Conservation (phyloP, 2,113 vertebrate species). For the Bungarus multicinctus region DNA sequence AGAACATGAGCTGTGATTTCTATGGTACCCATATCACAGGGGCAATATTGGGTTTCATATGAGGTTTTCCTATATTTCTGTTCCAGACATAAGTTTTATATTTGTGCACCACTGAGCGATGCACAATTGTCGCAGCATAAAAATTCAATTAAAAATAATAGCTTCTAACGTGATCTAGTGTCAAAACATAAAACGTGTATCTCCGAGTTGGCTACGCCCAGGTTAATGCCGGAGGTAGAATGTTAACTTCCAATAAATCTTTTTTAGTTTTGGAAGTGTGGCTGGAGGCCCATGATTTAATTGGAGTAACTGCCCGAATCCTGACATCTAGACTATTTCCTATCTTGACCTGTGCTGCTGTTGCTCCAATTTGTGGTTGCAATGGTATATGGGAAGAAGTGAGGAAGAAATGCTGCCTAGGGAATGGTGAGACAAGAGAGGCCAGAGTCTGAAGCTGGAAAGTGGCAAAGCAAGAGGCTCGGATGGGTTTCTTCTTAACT, state of each 20-base stretch:
- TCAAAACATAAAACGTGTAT: no score
- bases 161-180: background rate
- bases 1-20: background rate
- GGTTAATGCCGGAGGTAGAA: no score
- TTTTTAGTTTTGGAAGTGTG: no score
- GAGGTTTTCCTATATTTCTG: background rate
- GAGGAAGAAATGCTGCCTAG: background rate
- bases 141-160: background rate
- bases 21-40: background rate
- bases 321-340: no score
- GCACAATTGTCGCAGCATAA: background rate
- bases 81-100: background rate
- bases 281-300: no score
- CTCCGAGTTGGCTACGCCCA: no score
- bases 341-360: background rate
- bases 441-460: background rate
- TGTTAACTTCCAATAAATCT: no score
- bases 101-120: background rate
- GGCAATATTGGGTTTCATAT: background rate
- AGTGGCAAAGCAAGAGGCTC: background rate
- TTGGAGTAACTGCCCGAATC: no score
- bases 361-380: background rate
- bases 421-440: background rate
- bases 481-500: background rate
- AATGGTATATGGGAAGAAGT: background rate